Base-by-base conservation (phyloP, 2,797 vertebrate genomes). In the Lepidocolaptes lacrymiger region DNA sequence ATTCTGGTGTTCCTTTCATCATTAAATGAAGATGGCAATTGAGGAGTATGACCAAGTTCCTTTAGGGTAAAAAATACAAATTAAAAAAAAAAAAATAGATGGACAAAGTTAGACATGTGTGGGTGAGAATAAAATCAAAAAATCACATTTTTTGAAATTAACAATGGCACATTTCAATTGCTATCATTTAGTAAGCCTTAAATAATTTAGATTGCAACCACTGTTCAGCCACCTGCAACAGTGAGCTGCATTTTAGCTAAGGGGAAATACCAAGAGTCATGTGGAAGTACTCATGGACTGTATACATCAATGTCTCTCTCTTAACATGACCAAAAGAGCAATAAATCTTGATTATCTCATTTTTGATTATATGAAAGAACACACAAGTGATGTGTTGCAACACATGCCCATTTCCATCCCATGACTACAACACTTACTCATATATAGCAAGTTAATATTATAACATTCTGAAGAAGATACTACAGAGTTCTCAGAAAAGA, bases 111-210 rank as follows among this genome's bases (percentile, higher is more conserved):
- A 94, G 62, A 64, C 41, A 58, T 44, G 24, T 30, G 80, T 89
- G 73, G 83, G 88, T 78, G 78, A 46, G 18, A 89, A 64, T 74
- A 85, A 69, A 19, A 85, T 52, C 16, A 79, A 66, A 83, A 27
- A 63, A 56, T 37, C 2, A 5, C 23, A 51, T 66, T 83, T 91
- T 69, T 78, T 87, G 2, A n/a, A 91, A 94, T 84, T 63, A 77
- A 16, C 39, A 61, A 14, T 74, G 78, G 82, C 54, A 71, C 9
- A 51, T 76, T 91, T 94, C 73, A 94, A 95, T 92, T 64, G n/a
- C 12, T 9, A 43, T 68, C 51, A 48, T 30, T 76, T 85, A 62
- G 59, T 76, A 76, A 84, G 15, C 8, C 48, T 56, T 63, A 56
- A 85, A 78, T 73, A 79, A 91, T 64, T 88, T 41, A 86, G 36